A percentile compares a stretch with the other conserved stretches of the same genome.
These are phyloP conservation scores for Stenodera caucasica DNA, from an alignment of 2,888 invertebrate genomes.

Conservation along the genomic window DNA sequence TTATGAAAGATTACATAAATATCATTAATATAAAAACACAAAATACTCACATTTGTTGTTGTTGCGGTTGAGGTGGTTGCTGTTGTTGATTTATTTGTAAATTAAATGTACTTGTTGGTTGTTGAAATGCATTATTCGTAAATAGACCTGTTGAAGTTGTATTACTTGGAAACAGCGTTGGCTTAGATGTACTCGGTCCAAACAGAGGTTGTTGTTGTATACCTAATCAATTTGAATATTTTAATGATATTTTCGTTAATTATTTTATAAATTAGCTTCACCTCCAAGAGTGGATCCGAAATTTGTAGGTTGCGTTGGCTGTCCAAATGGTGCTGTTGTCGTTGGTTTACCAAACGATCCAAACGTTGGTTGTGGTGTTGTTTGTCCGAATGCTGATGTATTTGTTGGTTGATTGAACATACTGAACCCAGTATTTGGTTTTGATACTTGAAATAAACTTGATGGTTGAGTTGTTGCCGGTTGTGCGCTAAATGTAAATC, in stretches of 20 bases:
- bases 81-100: slow-evolving; percentile 37
- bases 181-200: slow-evolving; percentile 55
- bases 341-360: slow-evolving; percentile 47
- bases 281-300: slow-evolving; percentile 35
- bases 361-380: slow-evolving; percentile 23
- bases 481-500: slow-evolving; percentile 47
- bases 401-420: slow-evolving; percentile 39
- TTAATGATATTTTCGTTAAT: not conserved
- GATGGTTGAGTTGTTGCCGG: slow-evolving; percentile 37
- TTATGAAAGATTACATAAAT: not conserved
- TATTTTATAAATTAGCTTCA: slow-evolving; percentile 25
- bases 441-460: slow-evolving; percentile 43
- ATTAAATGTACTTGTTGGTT: slow-evolving; percentile 24
- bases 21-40: slow-evolving; percentile 9
- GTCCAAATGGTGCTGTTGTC: slow-evolving; percentile 48
- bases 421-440: slow-evolving; percentile 42
- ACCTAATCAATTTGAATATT: slow-evolving; percentile 34
- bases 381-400: slow-evolving; percentile 29
- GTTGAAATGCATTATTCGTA: slow-evolving; percentile 22
- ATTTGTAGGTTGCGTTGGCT: slow-evolving; percentile 26
- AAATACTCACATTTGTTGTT: slow-evolving; percentile 35
- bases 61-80: slow-evolving; percentile 33
- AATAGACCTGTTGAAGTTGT: slow-evolving; percentile 24
- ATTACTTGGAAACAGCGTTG: slow-evolving; percentile 61
- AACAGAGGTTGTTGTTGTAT: slow-evolving; percentile 51